A percentile compares a stretch with the other conserved stretches of the same genome.
These are phyloP conservation scores for Tychaedon coryphoeus DNA, from an alignment of 2,113 vertebrate species.

Conservation along the genomic window DNA sequence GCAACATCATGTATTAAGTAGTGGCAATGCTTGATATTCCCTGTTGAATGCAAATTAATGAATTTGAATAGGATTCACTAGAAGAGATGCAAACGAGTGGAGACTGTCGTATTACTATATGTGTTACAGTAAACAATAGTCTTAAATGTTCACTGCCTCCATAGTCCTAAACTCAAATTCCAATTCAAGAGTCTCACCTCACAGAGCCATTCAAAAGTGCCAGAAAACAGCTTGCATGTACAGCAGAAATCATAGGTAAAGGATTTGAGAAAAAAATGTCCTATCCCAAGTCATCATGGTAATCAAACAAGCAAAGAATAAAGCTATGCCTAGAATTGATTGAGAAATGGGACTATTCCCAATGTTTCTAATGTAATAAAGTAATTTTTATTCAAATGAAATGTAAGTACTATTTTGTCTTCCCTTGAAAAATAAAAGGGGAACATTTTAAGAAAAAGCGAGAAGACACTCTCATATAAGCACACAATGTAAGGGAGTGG, in stretches of 20 bases:
- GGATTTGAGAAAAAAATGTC: not conserved
- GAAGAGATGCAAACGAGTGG: not conserved
- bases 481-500: accelerated
- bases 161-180: not conserved
- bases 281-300: not conserved
- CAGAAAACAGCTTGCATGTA: not conserved
- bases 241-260: not conserved
- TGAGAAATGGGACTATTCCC: not conserved
- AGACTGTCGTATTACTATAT: not conserved
- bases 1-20: not conserved
- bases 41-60: not conserved
- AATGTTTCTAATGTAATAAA: not conserved
- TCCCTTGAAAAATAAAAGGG: not conserved
- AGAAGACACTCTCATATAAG: not conserved
- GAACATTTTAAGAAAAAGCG: not conserved
- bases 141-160: not conserved
- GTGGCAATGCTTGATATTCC: not conserved
- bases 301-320: not conserved
- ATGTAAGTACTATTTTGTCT: not conserved
- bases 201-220: not conserved
- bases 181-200: not conserved
- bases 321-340: not conserved
- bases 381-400: not conserved
- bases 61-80: not conserved
- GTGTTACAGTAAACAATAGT: not conserved